Percentiles rank a stretch among this genome's conserved stretches.
Conservation (phyloP, 2,888 invertebrate genomes). For the Pterobdella sp. region DNA sequence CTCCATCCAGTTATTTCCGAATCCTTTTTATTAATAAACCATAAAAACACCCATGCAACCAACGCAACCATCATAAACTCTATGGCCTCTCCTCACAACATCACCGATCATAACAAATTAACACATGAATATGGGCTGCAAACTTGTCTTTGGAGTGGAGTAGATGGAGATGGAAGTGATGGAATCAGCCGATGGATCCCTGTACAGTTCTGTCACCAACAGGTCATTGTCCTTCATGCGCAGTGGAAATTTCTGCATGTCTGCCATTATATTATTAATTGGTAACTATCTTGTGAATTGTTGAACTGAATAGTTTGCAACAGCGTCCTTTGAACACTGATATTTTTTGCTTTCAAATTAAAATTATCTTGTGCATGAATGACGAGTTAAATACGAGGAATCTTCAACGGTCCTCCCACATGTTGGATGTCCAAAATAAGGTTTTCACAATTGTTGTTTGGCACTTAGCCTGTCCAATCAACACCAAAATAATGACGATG, state of each 20-base stretch:
- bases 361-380: too few relatives aligned
- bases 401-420: too few relatives aligned
- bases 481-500: too few relatives aligned
- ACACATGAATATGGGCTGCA: conserved; percentile 51
- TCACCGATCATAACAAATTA: neutral
- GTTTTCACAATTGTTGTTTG: too few relatives aligned
- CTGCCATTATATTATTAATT: too few relatives aligned
- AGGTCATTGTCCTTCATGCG: conserved; percentile 98
- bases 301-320: too few relatives aligned
- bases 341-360: too few relatives aligned
- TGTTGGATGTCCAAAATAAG: too few relatives aligned
- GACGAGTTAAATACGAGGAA: too few relatives aligned
- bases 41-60: neutral
- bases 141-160: conserved; percentile 96
- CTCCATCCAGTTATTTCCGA: conserved; percentile 98
- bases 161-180: conserved; percentile 97
- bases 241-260: conserved; percentile 90
- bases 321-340: too few relatives aligned
- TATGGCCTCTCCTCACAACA: neutral
- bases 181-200: conserved; percentile 83
- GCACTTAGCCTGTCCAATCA: too few relatives aligned
- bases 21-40: conserved; percentile 58
- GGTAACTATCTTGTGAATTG: too few relatives aligned
- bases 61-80: neutral
- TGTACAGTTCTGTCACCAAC: conserved; percentile 85